Base-by-base conservation (phyloP, 64 coral and sea anemone genomes). In the Porites lutea region DNA sequence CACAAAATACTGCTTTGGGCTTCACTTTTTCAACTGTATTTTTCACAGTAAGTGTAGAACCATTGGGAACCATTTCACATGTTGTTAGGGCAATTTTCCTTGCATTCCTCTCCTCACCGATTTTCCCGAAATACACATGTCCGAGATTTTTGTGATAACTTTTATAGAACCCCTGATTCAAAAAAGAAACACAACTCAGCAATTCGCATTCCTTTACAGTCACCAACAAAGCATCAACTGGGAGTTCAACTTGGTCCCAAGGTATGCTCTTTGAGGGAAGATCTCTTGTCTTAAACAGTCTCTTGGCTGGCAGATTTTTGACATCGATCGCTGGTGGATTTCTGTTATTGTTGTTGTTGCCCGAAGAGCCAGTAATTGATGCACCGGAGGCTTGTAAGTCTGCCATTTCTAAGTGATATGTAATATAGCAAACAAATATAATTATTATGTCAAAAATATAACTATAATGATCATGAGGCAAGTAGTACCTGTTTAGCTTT, bases 1-100 rank as follows among this genome's bases (percentile, higher is more conserved):
- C 79, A 18, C 79, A 82, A 8, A 82, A 61, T 6, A 82, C 79
- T 47, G 21, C 79, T n/a, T 82, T 82, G 19, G 79, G 79, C 11
- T 47, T 23, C 13, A 82, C 48, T 9, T 8, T 59, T 15, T 6
- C n/a, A 19, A 62, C 60, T 7, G 55, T 21, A 18, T 65, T 82
- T 47, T 37, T 60, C 6, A 65, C 45, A 14, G 52, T 5, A 19
- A 82, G 2, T 14, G 15, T 4, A 6, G 79, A 23, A 6, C 79
- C 52, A 2, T 22, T 13, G 16, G 78, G 4, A 8, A 8, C 78
- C 37, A 15, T 15, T 2, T 27, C 9, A 9, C 79, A 82, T 65
- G 23, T 59, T 3, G 61, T 61, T 21, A 82, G 19, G 27, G 54
- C 79, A 21, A 82, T 14, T 76, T 50, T 76, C 48, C 51, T 15